phyloP scores from a whole-genome alignment of 2,113 vertebrate genomes.

The Rhodinocichla rosea region DNA sequence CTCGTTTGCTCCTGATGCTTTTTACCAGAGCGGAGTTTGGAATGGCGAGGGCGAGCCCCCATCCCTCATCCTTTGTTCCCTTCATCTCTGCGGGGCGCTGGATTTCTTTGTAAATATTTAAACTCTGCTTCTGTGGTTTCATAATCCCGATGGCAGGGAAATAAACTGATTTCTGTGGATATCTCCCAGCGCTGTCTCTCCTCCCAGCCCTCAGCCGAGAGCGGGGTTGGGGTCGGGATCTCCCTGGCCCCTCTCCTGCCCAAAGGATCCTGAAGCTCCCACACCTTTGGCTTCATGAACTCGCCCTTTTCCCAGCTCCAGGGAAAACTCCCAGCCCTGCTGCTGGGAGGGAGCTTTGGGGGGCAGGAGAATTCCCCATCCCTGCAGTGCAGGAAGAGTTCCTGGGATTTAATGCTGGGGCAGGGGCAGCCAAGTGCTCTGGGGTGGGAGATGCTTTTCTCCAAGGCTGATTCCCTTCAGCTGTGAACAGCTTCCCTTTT shows the following conservation, averaged over 20 bases:
- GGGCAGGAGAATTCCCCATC: background rate
- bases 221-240: fast-evolving
- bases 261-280: background rate
- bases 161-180: slow-evolving; percentile 60
- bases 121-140: slow-evolving; percentile 62
- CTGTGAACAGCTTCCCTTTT: background rate
- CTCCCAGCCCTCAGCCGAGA: background rate
- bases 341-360: background rate
- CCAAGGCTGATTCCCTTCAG: background rate
- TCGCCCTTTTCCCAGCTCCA: background rate
- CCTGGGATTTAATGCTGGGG: background rate
- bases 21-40: background rate
- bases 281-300: background rate
- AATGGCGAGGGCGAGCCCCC: background rate
- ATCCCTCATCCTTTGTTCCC: slow-evolving; percentile 30
- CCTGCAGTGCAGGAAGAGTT: background rate
- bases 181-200: background rate
- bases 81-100: slow-evolving; percentile 30
- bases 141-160: slow-evolving; percentile 42
- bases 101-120: slow-evolving; percentile 51
- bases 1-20: background rate
- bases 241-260: background rate
- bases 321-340: background rate
- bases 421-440: background rate
- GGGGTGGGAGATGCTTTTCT: background rate